Evolutionary conservation across 2,113 vertebrate genomes (phyloP).

Genomic region (Ceyx cyanopectus): DNA sequence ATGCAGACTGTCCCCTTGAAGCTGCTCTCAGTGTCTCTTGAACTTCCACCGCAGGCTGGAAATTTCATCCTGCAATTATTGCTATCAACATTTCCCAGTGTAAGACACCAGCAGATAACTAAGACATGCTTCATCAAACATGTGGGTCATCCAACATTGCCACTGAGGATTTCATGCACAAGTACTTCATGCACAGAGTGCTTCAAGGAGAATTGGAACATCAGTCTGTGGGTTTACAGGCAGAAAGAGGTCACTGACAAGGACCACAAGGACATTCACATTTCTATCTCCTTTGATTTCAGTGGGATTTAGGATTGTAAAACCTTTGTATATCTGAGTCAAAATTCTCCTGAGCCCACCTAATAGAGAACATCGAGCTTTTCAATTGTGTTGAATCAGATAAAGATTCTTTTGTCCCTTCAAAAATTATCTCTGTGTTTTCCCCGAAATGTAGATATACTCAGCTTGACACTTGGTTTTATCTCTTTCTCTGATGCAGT

Average conservation of each 20-base stretch:
- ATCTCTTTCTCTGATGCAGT: neutral
- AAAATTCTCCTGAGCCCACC: neutral
- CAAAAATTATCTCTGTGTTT: neutral
- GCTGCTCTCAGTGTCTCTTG: neutral
- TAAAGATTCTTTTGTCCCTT: neutral
- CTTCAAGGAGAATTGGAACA: neutral
- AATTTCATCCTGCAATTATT: neutral
- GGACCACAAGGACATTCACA: neutral
- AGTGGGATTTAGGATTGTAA: neutral
- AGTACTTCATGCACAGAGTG: neutral
- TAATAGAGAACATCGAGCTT: neutral
- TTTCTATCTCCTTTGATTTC: constrained; percentile 9
- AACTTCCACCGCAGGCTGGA: neutral
- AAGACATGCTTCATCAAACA: neutral
- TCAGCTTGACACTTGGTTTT: neutral
- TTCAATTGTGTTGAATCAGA: neutral
- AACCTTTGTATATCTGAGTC: neutral
- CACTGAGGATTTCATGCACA: neutral
- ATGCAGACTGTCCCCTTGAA: neutral
- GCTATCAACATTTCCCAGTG: neutral
- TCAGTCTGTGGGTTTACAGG: neutral
- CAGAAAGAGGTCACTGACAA: neutral
- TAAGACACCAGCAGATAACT: neutral
- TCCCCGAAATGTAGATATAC: neutral
- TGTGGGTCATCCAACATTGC: neutral